These are phyloP conservation scores for Tridacna crocea DNA, from an alignment of 2,888 invertebrate genomes.

Conservation along the genomic window DNA sequence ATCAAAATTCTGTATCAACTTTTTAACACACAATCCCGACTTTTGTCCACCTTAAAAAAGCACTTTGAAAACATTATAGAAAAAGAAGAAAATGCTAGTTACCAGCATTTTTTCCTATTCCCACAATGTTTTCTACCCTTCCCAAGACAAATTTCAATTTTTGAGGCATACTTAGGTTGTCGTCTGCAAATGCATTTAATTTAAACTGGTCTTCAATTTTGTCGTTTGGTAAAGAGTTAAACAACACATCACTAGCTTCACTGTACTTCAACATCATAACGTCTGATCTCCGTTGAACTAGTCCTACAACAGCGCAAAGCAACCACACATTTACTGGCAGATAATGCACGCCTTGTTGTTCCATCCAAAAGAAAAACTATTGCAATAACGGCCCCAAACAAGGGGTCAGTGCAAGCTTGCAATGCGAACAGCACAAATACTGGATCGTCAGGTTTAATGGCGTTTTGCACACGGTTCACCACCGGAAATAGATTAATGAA, in stretches of 20 bases:
- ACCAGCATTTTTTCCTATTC: too few relatives aligned
- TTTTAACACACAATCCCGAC: too few relatives aligned
- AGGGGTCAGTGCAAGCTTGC: constrained; percentile 30
- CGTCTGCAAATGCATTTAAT: too few relatives aligned
- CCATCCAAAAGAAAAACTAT: constrained; percentile 40
- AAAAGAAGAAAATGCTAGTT: too few relatives aligned
- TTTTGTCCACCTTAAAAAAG: too few relatives aligned
- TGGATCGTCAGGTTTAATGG: neutral
- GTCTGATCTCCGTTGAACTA: neutral
- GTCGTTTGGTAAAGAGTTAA: too few relatives aligned
- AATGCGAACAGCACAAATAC: constrained; percentile 34
- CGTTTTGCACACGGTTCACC: constrained; percentile 36
- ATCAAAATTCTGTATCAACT: too few relatives aligned
- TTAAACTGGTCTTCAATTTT: too few relatives aligned
- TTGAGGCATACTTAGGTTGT: too few relatives aligned
- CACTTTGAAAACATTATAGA: too few relatives aligned
- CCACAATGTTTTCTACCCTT: too few relatives aligned
- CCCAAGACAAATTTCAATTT: too few relatives aligned
- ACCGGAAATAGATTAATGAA: constrained; percentile 35
- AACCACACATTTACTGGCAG: neutral
- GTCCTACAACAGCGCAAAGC: neutral
- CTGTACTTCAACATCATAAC: neutral
- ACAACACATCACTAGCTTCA: neutral
- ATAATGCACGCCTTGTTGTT: constrained; percentile 26
- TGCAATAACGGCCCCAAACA: constrained; percentile 36